These are phyloP conservation scores for Flexamia atlantica DNA, from an alignment of 2,888 invertebrate genomes.

Conservation along the genomic window DNA sequence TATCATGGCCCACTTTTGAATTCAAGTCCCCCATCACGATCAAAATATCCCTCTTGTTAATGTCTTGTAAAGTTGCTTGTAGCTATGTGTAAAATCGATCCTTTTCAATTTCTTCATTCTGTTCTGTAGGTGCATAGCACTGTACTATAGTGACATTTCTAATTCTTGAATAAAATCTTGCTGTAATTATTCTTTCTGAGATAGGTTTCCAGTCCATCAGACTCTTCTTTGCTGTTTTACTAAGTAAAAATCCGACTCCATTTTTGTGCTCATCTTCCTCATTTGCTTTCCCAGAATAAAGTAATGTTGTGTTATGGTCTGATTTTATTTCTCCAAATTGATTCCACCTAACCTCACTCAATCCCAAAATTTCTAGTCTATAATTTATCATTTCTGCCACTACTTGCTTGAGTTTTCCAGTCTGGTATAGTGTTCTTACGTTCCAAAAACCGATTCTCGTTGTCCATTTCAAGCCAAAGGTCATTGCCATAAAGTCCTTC, in stretches of 20 bases:
- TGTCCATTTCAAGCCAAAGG: slow-evolving; percentile 53
- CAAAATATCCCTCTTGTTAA: slow-evolving; percentile 45
- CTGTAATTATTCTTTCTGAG: slow-evolving; percentile 45
- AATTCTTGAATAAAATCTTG: slow-evolving; percentile 34
- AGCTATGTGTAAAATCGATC: slow-evolving; percentile 31
- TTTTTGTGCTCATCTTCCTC: slow-evolving; percentile 50
- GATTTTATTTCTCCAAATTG: slow-evolving; percentile 34
- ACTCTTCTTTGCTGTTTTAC: slow-evolving; percentile 33
- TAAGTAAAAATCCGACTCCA: slow-evolving; percentile 53
- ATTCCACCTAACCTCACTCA: slow-evolving; percentile 32
- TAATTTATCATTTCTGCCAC: slow-evolving; percentile 44
- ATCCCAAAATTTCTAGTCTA: slow-evolving; percentile 31
- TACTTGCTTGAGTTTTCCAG: slow-evolving; percentile 33
- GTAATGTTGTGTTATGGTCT: slow-evolving; percentile 10
- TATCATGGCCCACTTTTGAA: slow-evolving; percentile 5
- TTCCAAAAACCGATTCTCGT: slow-evolving; percentile 54
- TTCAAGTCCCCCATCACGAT: slow-evolving; percentile 57
- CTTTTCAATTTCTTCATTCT: slow-evolving; percentile 21
- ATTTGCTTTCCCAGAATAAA: slow-evolving; percentile 42
- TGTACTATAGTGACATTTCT: slow-evolving; percentile 33
- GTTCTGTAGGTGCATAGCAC: slow-evolving; percentile 52
- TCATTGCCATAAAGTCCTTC: slow-evolving; percentile 13
- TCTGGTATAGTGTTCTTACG: slow-evolving; percentile 33
- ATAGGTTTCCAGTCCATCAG: slow-evolving; percentile 49
- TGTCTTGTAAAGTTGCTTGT: background rate